phyloP scores from a whole-genome alignment of 2,113 vertebrate genomes.

The Eulemur rufifrons region DNA sequence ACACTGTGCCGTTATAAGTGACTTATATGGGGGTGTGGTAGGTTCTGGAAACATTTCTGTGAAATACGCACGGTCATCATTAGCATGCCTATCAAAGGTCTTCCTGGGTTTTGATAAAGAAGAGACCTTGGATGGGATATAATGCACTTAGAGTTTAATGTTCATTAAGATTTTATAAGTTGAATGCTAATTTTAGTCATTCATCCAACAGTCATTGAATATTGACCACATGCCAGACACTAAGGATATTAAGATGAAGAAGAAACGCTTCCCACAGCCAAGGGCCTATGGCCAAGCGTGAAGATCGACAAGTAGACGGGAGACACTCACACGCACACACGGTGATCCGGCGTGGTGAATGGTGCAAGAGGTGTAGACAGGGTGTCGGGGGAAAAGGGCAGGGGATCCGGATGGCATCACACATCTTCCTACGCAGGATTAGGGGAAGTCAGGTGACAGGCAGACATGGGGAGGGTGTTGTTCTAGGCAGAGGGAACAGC shows the following conservation, averaged over 20 bases:
- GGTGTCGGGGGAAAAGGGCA: accelerated
- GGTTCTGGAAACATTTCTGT: not conserved
- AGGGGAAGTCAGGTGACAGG: not conserved
- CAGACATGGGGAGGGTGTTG: not conserved
- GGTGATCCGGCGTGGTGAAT: not conserved
- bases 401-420: too few species aligned
- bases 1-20: accelerated
- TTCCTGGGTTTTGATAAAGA: conserved; percentile 61
- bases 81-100: not conserved
- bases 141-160: conserved; percentile 30
- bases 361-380: not conserved
- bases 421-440: not conserved
- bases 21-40: not conserved
- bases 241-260: not conserved
- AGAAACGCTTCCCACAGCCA: not conserved
- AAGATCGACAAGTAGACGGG: not conserved
- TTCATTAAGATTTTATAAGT: conserved; percentile 63
- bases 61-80: conserved; percentile 24
- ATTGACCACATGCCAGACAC: not conserved
- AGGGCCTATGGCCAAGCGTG: not conserved
- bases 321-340: not conserved
- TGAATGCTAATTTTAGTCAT: conserved; percentile 32
- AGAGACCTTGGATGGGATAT: not conserved
- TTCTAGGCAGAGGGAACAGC: not conserved
- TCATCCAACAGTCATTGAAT: conserved; percentile 33